Conservation (phyloP, 2,797 vertebrate species). For the Amphiprion clarkii region DNA sequence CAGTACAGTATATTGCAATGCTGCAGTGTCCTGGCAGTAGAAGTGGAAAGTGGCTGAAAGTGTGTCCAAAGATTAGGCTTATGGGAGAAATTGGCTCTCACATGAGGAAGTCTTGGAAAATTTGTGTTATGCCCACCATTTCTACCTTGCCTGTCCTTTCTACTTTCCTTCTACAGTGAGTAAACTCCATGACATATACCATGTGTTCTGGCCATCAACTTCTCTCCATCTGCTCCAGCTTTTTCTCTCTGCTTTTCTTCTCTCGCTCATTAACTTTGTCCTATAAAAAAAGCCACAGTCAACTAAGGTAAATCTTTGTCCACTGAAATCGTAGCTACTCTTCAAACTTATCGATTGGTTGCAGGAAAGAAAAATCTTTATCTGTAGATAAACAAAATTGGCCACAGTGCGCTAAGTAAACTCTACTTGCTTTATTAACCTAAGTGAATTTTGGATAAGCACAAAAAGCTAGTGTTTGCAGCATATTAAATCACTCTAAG, state of each 20-base stretch:
- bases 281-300: too few relatives aligned
- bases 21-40: slow-evolving; percentile 44
- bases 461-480: too few relatives aligned
- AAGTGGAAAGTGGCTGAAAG: slow-evolving; percentile 56
- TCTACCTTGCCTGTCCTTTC: slow-evolving; percentile 41
- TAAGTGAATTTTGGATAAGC: too few relatives aligned
- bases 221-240: slow-evolving; percentile 10
- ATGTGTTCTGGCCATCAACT: slow-evolving; percentile 20
- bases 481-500: too few relatives aligned
- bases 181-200: slow-evolving; percentile 33
- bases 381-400: too few relatives aligned
- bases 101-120: slow-evolving; percentile 56
- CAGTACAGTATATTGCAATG: slow-evolving; percentile 1
- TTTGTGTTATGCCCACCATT: slow-evolving; percentile 14
- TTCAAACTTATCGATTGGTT: too few relatives aligned
- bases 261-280: slow-evolving; percentile 3
- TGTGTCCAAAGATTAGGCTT: slow-evolving; percentile 46
- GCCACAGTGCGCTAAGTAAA: too few relatives aligned
- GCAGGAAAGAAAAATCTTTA: too few relatives aligned
- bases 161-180: slow-evolving; percentile 31
- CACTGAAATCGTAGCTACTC: too few relatives aligned
- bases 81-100: slow-evolving; percentile 39
- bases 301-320: too few relatives aligned
- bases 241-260: slow-evolving; percentile 1
- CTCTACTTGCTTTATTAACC: too few relatives aligned